phyloP scores from a whole-genome alignment of 2,888 invertebrate genomes.

The Molanna angustata region DNA sequence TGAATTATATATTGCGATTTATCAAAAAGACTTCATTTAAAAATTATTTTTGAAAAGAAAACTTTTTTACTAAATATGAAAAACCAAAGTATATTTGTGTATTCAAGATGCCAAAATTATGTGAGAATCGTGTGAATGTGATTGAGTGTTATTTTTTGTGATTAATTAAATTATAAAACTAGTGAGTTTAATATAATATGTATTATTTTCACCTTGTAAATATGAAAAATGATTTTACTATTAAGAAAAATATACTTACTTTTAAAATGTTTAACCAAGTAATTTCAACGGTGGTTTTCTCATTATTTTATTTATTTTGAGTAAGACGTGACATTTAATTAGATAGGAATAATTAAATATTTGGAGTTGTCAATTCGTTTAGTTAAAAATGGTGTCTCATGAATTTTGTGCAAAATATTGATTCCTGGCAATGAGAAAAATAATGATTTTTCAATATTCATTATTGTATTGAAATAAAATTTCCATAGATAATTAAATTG shows the following conservation, averaged over 20 bases:
- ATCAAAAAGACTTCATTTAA: conserved; percentile 34
- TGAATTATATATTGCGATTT: conserved; percentile 26
- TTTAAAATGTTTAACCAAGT: too few species aligned
- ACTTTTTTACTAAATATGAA: conserved; percentile 51
- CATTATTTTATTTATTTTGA: conserved; percentile 8
- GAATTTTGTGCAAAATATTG: too few species aligned
- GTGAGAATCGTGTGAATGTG: conserved; percentile 31
- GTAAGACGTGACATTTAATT: too few species aligned
- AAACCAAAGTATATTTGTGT: conserved; percentile 66
- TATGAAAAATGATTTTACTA: conserved; percentile 26
- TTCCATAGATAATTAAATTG: too few species aligned
- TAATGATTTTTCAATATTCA: too few species aligned
- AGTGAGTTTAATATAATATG: conserved; percentile 30
- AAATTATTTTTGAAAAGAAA: conserved; percentile 41
- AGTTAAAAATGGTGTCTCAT: too few species aligned
- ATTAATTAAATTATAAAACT: conserved; percentile 30
- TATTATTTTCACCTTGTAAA: conserved; percentile 28
- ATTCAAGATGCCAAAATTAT: conserved; percentile 58
- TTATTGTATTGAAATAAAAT: too few species aligned
- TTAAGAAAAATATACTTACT: conserved; percentile 25
- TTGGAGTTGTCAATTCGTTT: too few species aligned
- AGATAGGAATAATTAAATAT: too few species aligned
- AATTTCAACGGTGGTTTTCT: conserved; percentile 30
- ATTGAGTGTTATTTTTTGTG: conserved; percentile 26
- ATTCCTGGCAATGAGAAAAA: too few species aligned